Percentiles rank a stretch among this genome's conserved stretches.
These are phyloP conservation scores for Dicroscelio sp. DNA, from an alignment of 2,888 invertebrate species.

Conservation along the genomic window DNA sequence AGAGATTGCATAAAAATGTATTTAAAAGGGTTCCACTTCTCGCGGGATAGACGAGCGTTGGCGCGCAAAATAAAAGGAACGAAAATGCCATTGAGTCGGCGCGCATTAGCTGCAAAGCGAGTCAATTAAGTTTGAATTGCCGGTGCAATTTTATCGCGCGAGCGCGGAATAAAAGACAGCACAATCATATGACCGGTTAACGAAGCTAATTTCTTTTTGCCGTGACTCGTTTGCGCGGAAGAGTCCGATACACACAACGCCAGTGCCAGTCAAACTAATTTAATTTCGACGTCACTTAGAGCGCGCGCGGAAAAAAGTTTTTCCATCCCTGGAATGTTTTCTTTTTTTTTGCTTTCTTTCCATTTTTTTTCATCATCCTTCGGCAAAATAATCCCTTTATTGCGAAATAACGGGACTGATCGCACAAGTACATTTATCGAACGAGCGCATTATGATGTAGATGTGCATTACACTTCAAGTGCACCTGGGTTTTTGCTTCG, in stretches of 20 bases:
- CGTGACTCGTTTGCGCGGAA: conserved; percentile 69
- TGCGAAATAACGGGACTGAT: conserved; percentile 52
- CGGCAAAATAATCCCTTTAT: conserved; percentile 54
- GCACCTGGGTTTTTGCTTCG: conserved; percentile 64
- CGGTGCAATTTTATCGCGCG: conserved; percentile 72
- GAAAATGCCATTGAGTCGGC: conserved; percentile 65
- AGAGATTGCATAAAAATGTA: conserved; percentile 46
- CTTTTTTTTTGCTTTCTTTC: neutral
- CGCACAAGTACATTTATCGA: conserved; percentile 62
- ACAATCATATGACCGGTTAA: conserved; percentile 77
- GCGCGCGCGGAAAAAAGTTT: neutral
- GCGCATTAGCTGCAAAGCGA: conserved; percentile 83
- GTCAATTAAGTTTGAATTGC: conserved; percentile 85
- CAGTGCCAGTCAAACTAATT: conserved; percentile 68
- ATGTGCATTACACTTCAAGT: conserved; percentile 60
- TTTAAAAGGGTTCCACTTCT: conserved; percentile 49
- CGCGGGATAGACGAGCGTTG: no score
- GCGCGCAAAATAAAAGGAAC: conserved; percentile 62
- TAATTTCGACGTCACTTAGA: conserved; percentile 63
- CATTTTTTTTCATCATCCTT: neutral
- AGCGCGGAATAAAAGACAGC: conserved; percentile 61
- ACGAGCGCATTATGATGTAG: conserved; percentile 55
- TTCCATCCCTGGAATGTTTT: neutral
- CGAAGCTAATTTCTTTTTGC: conserved; percentile 76
- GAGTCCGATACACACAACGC: conserved; percentile 61